Evolutionary conservation across 2,797 vertebrate genomes (phyloP), one percentile per base, ranked within the genome.

Genomic region (Pagetopsis macropterus): DNA sequence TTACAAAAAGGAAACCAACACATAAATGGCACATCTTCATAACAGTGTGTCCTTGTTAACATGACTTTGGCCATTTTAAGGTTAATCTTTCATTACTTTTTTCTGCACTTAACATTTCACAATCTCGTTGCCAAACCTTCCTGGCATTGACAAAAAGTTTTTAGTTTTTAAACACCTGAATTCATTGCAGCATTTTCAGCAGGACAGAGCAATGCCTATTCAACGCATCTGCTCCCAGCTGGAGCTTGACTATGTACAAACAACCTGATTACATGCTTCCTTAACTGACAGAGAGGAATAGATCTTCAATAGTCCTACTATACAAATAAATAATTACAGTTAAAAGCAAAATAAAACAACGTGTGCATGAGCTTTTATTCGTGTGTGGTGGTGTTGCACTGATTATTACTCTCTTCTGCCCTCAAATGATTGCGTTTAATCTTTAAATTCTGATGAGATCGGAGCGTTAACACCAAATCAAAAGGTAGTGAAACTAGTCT

Each of bases 121-220:
- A 85, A 87, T 82, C 82, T 79, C 59, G 56, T 77, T 71, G 75
- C 89, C 78, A 86, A 87, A 79, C 60, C 68, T 71, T 61, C 75
- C 63, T 75, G 76, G 82, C 76, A 43, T 59, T 67, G 67, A 75
- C 51, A 76, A 66, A 70, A 52, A 68, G 4, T 54, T 17, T 33
- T 57, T 40, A 45, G 51, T 60, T 75, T 76, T 79, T 60, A 70
- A 87, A 88, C 88, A 90, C 91, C 92, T 92, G 92, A 93, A 92
- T 92, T 91, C 70, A 85, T 85, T 89, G 91, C 91, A 93, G 91
- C 91, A 92, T 91, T 85, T 87, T 71, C 78, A 91, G 88, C 84
- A 82, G 84, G 81, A 85, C 64, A 72, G 77, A 86, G 77, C 74
- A 5, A 75, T 57, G 6, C 37, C 68, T 72, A 79, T 76, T 73